Conservation (phyloP, 2,113 vertebrate genomes). For the Paedocypris sp. region DNA sequence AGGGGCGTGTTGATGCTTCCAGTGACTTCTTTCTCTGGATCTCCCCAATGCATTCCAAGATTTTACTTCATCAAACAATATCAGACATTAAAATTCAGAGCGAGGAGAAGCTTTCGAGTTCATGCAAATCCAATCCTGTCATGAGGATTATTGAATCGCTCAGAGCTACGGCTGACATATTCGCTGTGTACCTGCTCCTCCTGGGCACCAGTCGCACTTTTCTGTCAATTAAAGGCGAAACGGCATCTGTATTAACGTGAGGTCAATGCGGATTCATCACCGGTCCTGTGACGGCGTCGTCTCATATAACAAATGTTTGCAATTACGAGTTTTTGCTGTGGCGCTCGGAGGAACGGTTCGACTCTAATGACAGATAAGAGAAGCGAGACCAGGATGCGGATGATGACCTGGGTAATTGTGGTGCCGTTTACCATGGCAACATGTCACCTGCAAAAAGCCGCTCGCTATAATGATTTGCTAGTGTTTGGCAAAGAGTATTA, state of each 20-base stretch:
- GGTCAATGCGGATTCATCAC: constrained; percentile 32
- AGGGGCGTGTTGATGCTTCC: background rate
- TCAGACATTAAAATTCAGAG: constrained; percentile 36
- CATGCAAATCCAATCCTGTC: constrained; percentile 27
- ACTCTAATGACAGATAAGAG: constrained; percentile 25
- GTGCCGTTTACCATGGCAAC: background rate
- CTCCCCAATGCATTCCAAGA: constrained; percentile 25
- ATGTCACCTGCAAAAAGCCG: background rate
- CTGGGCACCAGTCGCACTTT: background rate
- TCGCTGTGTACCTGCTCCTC: background rate
- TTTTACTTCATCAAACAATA: constrained; percentile 37
- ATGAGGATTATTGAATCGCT: constrained; percentile 28
- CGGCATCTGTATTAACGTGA: background rate
- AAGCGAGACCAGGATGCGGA: background rate
- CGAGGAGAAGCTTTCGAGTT: constrained; percentile 1
- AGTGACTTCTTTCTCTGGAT: background rate
- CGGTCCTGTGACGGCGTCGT: constrained; percentile 12
- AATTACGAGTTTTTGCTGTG: constrained; percentile 21
- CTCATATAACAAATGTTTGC: constrained; percentile 25
- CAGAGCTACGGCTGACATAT: constrained; percentile 26
- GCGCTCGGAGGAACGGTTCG: constrained; percentile 4
- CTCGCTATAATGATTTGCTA: background rate
- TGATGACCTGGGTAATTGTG: constrained; percentile 1
- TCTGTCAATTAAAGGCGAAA: constrained; percentile 14
- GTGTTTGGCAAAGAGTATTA: background rate